Base-by-base conservation (phyloP, 2,113 vertebrate species). In the Erythrolamprus reginae region DNA sequence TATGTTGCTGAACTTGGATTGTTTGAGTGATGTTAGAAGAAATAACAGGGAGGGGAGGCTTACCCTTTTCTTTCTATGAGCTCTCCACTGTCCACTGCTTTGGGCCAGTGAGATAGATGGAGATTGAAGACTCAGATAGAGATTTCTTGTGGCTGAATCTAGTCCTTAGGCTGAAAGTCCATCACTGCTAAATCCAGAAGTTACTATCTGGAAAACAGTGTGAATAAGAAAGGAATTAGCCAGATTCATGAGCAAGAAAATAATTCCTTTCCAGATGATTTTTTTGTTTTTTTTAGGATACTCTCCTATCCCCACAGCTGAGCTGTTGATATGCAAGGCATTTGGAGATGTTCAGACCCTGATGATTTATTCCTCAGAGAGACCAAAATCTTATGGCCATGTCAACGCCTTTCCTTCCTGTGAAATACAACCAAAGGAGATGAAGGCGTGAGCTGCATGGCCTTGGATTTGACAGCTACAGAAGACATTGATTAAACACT, bases 401-500 rank as follows among this genome's bases (percentile, higher is more conserved):
- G 48, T 53, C 0, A 82, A 33, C 53, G 45, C 10, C 26, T 70
- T 82, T 65, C 33, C 88, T 52, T 33, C 3, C 83, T 1, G 82
- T 86, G 84, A 58, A 82, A 50, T 0, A 5, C 19, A 65, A 38
- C 19, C 24, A 86, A 82, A 65, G 83, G n/a, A 47, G 58, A 61
- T 84, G 48, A 15, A 85, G 56, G 87, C 33, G 0, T 26, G 88
- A 87, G 85, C 61, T 48, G 91, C 4, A 45, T 21, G 2, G 3
- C n/a, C 48, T 10, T 45, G 55, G 48, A 10, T 6, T 70, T 83
- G 90, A 51, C 23, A 33, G 56, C 10, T 28, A 86, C 77, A 3
- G 88, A 33, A 52, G 91, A 8, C 90, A 85, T 82, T 90, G 91
- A 92, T 92, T 70, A 84, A 91, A 86, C 17, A 5, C 19, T 48